Base-by-base conservation (phyloP, 2,797 vertebrate genomes). In the Lycodopsis pacificus region DNA sequence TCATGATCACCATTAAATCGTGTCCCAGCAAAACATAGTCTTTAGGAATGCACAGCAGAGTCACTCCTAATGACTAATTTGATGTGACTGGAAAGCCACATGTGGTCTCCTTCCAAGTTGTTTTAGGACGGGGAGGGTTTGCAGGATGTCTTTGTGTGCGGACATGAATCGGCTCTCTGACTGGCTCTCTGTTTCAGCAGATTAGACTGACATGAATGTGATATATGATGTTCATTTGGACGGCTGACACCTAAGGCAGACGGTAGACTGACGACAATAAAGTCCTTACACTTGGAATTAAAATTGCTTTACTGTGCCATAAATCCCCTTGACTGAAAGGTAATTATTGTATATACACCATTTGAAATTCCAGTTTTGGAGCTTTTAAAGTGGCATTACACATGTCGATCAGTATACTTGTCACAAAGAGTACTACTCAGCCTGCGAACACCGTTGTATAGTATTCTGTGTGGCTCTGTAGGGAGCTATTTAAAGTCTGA, bases 81-180 rank as follows among this genome's bases (percentile, higher is more conserved):
- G 32, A 66, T 63, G 61, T 32, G 63, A 82, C 64, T 83, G 80
- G 42, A 65, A 80, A 85, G 32, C 66, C 65, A 44, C 76, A 70
- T 74, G 64, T 65, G 49, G 76, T 76, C 77, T 86, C 63, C 56
- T 61, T 59, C 73, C 68, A 66, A 73, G 54, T 69, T 68, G 65
- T 78, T 77, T 82, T 54, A 80, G 54, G 44, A 48, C 62, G 22
- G 65, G 36, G 46, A 42, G 75, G 58, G 20, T 57, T 42, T 64
- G 48, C 22, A 78, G 30, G 14, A 25, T 17, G 34, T 77, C 51
- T 75, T 34, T 80, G 59, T 65, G 54, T 38, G 67, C 67, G 72
- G 75, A 75, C 70, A 79, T 82, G 81, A 85, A 82, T 85, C 79
- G 73, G 38, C 58, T 73, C 17, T 62, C 32, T 44, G 79, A 79